Conservation (phyloP, 1,140 invertebrate genomes). For the Eubasilissa regina region DNA sequence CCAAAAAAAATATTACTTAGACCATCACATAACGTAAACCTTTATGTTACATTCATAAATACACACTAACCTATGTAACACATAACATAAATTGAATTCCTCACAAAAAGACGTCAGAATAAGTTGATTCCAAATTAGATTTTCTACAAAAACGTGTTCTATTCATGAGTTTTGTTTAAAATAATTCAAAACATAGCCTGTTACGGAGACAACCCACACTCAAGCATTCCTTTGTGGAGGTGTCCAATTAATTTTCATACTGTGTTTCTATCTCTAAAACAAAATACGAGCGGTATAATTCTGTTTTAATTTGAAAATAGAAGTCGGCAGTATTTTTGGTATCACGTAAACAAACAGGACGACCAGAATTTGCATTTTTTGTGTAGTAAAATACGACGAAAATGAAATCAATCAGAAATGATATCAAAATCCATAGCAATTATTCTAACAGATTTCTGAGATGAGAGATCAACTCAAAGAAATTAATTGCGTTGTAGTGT, state of each 20-base stretch:
- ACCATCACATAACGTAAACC: no score
- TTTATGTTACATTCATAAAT: no score
- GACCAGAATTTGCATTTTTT: constrained; percentile 18
- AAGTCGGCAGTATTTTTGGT: constrained; percentile 6
- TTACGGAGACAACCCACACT: constrained; percentile 28
- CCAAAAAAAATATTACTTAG: no score
- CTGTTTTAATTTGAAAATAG: constrained; percentile 44
- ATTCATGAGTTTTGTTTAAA: constrained; percentile 11
- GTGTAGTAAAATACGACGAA: constrained; percentile 24
- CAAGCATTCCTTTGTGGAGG: constrained; percentile 23
- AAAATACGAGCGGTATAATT: constrained; percentile 47
- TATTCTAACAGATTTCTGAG: constrained; percentile 10
- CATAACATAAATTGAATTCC: no score
- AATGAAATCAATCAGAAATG: constrained; percentile 51
- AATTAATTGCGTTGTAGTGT: no score
- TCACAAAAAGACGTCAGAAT: no score
- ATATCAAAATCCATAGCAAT: constrained; percentile 46
- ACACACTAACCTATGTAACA: no score
- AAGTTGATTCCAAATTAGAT: no score
- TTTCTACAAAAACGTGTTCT: no score
- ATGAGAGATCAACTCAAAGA: background rate
- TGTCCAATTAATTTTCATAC: constrained; percentile 53
- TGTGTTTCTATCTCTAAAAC: constrained; percentile 38
- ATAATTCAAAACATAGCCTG: constrained; percentile 15
- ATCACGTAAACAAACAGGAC: constrained; percentile 6